A percentile compares a stretch with the other conserved stretches of the same genome.
These are phyloP conservation scores for Tribolium castaneum DNA, from an alignment of 1,140 invertebrate species.

Conservation along the genomic window DNA sequence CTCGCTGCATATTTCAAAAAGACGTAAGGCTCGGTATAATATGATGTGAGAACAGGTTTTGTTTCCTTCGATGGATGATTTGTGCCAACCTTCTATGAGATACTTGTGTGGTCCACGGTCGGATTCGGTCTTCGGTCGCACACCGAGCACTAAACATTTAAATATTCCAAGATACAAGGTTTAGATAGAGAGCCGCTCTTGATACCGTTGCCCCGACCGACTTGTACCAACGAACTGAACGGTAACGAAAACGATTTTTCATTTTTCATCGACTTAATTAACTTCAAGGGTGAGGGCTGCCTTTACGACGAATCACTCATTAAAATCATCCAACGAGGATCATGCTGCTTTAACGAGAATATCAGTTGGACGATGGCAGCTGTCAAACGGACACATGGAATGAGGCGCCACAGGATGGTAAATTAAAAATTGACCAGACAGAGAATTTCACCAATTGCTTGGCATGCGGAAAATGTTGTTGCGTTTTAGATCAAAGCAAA, in stretches of 20 bases:
- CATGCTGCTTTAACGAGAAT: not conserved
- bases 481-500: no score
- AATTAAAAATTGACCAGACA: not conserved
- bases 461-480: no score
- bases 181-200: constrained; percentile 42
- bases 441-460: not conserved
- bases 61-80: constrained; percentile 49
- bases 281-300: not conserved
- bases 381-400: not conserved
- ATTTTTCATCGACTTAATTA: not conserved
- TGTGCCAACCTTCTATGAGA: constrained; percentile 35
- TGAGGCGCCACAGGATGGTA: not conserved
- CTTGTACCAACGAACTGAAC: constrained; percentile 1
- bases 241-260: constrained; percentile 31
- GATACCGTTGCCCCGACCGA: constrained; percentile 23
- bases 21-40: not conserved
- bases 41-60: constrained; percentile 45
- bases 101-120: constrained; percentile 46
- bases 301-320: not conserved
- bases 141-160: constrained; percentile 46
- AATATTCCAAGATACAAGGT: constrained; percentile 49
- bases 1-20: constrained; percentile 39
- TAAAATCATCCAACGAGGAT: not conserved
- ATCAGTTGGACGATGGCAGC: not conserved
- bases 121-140: constrained; percentile 42